Conservation (phyloP, 2,888 invertebrate species). For the Agrochola litura region DNA sequence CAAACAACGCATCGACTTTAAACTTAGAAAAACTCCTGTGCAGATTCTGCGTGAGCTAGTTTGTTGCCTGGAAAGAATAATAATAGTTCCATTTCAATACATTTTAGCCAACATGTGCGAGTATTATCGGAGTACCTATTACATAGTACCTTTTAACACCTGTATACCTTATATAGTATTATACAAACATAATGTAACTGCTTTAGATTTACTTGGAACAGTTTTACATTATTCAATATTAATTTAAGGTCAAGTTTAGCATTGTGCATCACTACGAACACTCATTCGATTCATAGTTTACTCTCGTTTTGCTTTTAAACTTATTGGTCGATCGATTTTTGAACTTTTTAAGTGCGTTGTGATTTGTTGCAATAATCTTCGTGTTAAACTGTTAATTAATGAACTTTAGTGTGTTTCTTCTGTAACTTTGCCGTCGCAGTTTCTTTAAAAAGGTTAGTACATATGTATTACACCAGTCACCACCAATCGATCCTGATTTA, state of each 20-base stretch:
- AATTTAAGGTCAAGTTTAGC: background rate
- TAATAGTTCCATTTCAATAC: background rate
- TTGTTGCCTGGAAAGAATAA: background rate
- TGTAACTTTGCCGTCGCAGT: background rate
- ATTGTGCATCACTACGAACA: background rate
- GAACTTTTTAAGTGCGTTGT: slow-evolving; percentile 3
- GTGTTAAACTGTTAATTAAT: background rate
- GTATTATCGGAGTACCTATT: slow-evolving; percentile 47
- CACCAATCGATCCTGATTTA: background rate
- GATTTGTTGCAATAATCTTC: background rate
- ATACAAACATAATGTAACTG: slow-evolving; percentile 19
- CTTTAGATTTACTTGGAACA: slow-evolving; percentile 15
- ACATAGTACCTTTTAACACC: slow-evolving; percentile 33
- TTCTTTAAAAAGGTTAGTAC: background rate
- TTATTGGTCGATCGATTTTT: background rate
- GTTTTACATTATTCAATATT: slow-evolving; percentile 1
- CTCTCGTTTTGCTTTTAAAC: background rate
- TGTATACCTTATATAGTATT: slow-evolving; percentile 38
- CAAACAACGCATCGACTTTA: background rate
- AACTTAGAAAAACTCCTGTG: background rate
- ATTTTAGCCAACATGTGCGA: slow-evolving; percentile 19
- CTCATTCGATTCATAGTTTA: background rate
- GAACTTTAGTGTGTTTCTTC: background rate
- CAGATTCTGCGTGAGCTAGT: no score
- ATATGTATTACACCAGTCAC: background rate